Base-by-base conservation (phyloP, 2,888 invertebrate genomes). In the Coremacera marginata region DNA sequence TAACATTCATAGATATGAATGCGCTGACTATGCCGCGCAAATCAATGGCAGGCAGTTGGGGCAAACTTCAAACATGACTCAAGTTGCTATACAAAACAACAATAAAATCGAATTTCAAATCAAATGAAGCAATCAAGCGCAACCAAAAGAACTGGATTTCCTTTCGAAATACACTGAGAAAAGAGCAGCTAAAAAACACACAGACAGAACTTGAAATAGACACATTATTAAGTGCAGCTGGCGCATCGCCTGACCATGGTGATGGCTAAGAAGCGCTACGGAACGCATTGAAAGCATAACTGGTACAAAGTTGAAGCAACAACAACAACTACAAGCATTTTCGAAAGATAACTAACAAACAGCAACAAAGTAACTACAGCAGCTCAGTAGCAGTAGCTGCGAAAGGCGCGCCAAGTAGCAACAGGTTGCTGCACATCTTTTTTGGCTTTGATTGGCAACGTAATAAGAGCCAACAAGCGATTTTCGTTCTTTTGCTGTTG, bases 221-320 rank as follows among this genome's bases (percentile, higher is more conserved):
- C 57, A 25, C 25, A 57, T 22, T 14, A 57, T 25, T 25, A 57
- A 57, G 22, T 25, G 31, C 63, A 31, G 14, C n/a, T 19, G 44
- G 44, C 44, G 44, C 65, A 19, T 34, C 65, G 34, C 3, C n/a
- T 34, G 65, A 65, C 34, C 34, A 44, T 44, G 37, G 7, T 37
- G 44, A 60, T 60, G 60, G 25, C 27, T 25, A 22, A 60, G 60
- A 25, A 27, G 65, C n/a, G 3, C 9, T 34, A n/a, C 9, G 44
- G 49, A n/a, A 67, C 81, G 81, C 76, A 73, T 60, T 68, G 62
- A 76, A 79, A 79, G 76, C 34, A 60, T 25, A 49, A 77, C 76
- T 71, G 57, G 70, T 67, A 71, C 31, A 76, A 80, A 82, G 79
- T 77, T 81, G 81, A 81, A 78, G 70, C 62, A 80, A 70, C 73